phyloP scores from a whole-genome alignment of 2,797 vertebrate genomes.

The Falco columbarius region DNA sequence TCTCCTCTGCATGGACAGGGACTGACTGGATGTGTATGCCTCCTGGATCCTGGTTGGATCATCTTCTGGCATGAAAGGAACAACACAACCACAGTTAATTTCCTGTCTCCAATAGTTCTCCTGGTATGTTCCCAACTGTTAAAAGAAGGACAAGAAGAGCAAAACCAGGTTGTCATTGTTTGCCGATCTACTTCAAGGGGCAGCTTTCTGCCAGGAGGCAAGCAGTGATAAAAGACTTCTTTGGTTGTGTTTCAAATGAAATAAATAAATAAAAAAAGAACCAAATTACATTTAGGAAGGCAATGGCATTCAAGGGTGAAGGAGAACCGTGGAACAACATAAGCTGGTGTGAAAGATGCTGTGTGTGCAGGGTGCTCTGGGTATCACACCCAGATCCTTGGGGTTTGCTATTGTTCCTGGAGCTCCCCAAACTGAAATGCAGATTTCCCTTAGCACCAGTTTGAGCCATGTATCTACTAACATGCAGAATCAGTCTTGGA shows the following conservation, averaged over 20 bases:
- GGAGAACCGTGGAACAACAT: background rate
- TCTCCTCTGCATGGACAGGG: background rate
- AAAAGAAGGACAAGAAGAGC: background rate
- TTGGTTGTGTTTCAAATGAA: background rate
- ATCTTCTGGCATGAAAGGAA: background rate
- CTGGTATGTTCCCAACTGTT: background rate
- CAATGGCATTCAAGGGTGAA: background rate
- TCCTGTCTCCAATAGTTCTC: background rate
- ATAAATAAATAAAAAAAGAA: background rate
- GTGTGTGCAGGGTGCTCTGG: background rate
- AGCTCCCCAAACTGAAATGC: background rate
- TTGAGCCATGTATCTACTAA: background rate
- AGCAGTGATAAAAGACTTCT: background rate
- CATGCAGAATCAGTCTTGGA: background rate
- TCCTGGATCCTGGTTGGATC: background rate
- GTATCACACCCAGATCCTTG: background rate
- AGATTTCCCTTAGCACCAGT: background rate
- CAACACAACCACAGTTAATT: background rate
- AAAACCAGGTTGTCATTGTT: background rate
- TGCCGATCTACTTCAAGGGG: background rate
- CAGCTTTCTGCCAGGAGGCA: background rate
- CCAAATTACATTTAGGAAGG: background rate
- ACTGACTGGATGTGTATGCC: background rate
- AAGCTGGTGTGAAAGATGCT: background rate
- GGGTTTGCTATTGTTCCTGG: background rate